These are phyloP conservation scores for Phodopus roborovskii DNA, from an alignment of 2,113 vertebrate genomes.

Conservation along the genomic window DNA sequence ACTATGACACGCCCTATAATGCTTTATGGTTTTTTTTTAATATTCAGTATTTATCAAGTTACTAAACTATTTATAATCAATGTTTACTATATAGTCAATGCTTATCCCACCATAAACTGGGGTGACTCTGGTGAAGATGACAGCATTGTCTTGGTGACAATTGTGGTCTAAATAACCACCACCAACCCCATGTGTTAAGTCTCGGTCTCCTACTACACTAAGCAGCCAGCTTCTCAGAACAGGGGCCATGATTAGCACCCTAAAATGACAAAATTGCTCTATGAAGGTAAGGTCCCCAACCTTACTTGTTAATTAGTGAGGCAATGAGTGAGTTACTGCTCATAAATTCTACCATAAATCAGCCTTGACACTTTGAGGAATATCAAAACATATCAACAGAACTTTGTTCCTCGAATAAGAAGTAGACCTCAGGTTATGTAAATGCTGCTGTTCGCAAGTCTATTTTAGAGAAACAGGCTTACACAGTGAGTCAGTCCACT, in stretches of 20 bases:
- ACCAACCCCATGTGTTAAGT: neutral
- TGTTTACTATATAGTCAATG: neutral
- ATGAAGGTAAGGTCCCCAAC: too few relatives aligned
- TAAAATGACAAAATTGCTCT: neutral
- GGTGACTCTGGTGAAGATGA: neutral
- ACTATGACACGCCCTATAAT: neutral
- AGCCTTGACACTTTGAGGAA: neutral
- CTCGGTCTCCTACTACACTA: neutral
- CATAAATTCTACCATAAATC: neutral
- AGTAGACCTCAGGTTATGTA: neutral
- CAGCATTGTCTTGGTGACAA: neutral
- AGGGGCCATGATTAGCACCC: neutral
- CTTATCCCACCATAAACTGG: neutral
- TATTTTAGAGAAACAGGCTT: neutral
- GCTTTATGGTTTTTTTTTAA: neutral
- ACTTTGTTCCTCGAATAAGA: neutral
- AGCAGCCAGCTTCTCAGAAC: neutral
- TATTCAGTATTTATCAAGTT: neutral
- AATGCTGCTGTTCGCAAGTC: neutral
- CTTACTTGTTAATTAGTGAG: neutral
- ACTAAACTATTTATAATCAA: neutral
- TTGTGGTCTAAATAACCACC: neutral
- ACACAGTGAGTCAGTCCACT: neutral
- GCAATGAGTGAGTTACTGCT: neutral
- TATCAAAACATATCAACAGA: neutral